Evolutionary conservation across 2,888 invertebrate species (phyloP).

Genomic region (Heliconius erato): DNA sequence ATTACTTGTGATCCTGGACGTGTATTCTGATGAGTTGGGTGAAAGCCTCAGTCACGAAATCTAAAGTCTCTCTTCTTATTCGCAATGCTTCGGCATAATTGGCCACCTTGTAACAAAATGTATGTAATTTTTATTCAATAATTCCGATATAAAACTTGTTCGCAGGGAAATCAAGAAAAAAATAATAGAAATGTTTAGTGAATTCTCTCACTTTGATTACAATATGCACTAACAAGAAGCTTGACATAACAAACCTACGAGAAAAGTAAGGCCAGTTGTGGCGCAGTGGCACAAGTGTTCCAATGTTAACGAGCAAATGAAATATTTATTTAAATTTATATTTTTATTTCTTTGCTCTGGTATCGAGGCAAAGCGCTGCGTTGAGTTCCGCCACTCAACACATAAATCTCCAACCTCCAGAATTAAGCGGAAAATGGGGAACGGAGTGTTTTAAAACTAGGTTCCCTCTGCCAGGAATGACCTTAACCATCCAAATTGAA

Average conservation of each 20-base stretch:
- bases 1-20: conserved; percentile 89
- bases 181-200: too few species aligned
- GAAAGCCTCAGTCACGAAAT: conserved; percentile 96
- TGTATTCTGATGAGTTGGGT: conserved; percentile 94
- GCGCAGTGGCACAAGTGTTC: too few species aligned
- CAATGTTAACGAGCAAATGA: too few species aligned
- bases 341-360: too few species aligned
- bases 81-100: conserved; percentile 92
- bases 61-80: conserved; percentile 94
- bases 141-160: not conserved
- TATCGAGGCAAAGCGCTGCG: too few species aligned
- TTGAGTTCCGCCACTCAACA: too few species aligned
- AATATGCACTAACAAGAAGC: not conserved
- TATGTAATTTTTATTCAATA: not conserved
- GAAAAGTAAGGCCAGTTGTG: not conserved
- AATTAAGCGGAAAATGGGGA: too few species aligned
- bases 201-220: not conserved
- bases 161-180: not conserved
- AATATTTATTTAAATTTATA: too few species aligned
- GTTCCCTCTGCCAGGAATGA: too few species aligned
- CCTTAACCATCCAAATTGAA: not conserved
- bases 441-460: too few species aligned
- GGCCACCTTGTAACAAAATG: conserved; percentile 69
- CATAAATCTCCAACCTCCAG: too few species aligned
- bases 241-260: not conserved